phyloP scores from a whole-genome alignment of 37 sponge, comb jelly and placozoan species.

The Sycon ciliatum region DNA sequence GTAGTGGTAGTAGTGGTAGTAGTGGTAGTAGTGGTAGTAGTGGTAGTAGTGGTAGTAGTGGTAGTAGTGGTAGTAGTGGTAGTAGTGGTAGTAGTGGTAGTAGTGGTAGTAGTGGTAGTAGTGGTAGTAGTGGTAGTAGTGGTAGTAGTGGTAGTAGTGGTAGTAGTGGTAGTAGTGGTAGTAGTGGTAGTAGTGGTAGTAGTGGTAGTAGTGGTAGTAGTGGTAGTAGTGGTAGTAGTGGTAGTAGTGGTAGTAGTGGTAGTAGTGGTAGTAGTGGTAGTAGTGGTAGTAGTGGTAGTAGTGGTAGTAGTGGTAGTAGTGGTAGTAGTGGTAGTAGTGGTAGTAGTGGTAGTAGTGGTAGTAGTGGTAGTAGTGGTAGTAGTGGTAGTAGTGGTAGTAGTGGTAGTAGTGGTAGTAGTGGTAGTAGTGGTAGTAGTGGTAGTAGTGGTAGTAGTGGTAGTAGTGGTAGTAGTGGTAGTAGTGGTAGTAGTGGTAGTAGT shows the following conservation, averaged over 20 bases:
- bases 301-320: slow-evolving; percentile 9
- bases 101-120: slow-evolving; percentile 8
- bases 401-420: slow-evolving; percentile 9
- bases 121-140: slow-evolving; percentile 9
- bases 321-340: slow-evolving; percentile 9
- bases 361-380: slow-evolving; percentile 9
- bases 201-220: slow-evolving; percentile 9
- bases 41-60: slow-evolving; percentile 9
- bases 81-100: slow-evolving; percentile 9
- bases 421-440: slow-evolving; percentile 9
- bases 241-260: slow-evolving; percentile 9
- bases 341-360: slow-evolving; percentile 8
- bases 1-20: slow-evolving; percentile 9
- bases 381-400: slow-evolving; percentile 9
- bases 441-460: slow-evolving; percentile 9
- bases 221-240: slow-evolving; percentile 9
- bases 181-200: slow-evolving; percentile 9
- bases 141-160: slow-evolving; percentile 9
- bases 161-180: slow-evolving; percentile 8
- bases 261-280: slow-evolving; percentile 9
- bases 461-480: slow-evolving; percentile 8
- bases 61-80: slow-evolving; percentile 9
- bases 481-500: slow-evolving; percentile 9
- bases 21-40: slow-evolving; percentile 9
- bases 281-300: slow-evolving; percentile 8